phyloP scores from a whole-genome alignment of 1,140 invertebrate species.

The Belonocnema kinseyi region DNA sequence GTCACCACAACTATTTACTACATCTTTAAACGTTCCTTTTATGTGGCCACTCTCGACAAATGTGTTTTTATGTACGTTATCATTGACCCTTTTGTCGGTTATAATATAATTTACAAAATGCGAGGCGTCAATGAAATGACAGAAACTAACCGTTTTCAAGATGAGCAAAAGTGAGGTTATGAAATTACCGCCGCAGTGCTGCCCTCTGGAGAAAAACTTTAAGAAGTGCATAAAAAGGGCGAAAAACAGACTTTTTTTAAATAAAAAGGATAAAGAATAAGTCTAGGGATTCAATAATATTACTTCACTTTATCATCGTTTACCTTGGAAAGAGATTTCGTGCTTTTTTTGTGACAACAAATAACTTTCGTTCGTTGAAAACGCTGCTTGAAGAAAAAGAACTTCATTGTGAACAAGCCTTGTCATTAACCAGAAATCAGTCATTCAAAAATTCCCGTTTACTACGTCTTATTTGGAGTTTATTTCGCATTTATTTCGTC shows the following conservation, averaged over 20 bases:
- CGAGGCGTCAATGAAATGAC: conserved; percentile 3
- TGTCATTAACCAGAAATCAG: neutral
- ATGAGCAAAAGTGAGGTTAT: conserved; percentile 14
- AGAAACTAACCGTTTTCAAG: conserved; percentile 14
- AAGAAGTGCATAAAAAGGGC: neutral
- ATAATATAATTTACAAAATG: conserved; percentile 19
- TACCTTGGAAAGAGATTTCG: too few relatives aligned
- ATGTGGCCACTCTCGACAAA: neutral
- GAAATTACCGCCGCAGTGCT: neutral
- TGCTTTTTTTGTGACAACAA: neutral
- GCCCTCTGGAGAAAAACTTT: neutral
- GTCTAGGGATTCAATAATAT: too few relatives aligned
- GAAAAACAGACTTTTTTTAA: neutral
- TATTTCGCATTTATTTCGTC: neutral
- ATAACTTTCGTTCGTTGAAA: neutral
- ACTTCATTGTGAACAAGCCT: neutral
- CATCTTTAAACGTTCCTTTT: neutral
- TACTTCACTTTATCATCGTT: too few relatives aligned
- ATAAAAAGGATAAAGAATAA: too few relatives aligned
- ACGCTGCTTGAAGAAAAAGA: neutral
- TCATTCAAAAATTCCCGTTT: neutral
- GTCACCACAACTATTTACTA: neutral
- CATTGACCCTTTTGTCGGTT: conserved; percentile 11
- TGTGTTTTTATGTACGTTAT: neutral
- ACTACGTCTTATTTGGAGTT: neutral